Evolutionary conservation across 1,140 invertebrate genomes (phyloP), one percentile per base, ranked within the genome.

Genomic region (Arion vulgaris): DNA sequence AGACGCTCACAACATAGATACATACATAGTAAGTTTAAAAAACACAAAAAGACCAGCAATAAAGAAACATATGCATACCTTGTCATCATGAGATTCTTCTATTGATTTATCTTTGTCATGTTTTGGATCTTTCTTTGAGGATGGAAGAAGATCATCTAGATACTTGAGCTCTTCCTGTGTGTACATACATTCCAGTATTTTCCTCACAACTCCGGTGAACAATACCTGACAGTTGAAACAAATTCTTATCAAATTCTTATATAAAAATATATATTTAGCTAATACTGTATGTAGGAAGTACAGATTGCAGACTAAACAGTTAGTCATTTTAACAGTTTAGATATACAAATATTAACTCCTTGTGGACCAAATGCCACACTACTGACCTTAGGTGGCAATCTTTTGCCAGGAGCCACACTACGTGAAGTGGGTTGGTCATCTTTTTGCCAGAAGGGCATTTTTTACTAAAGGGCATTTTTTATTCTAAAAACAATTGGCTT

Each of bases 121-220:
- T 15, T 86, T 83, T 34, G 84, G 84, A 72, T 86, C 86, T 28
- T 86, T 81, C 45, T 80, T 80, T 23, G 76, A 79, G 19, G 85
- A 97, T 23, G 98, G 98, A 95, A 99, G 97, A 13, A 98, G 95
- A 88, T 99, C 97, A 91, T 99, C 98, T 74, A 99, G 92, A 86
- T 98, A 98, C 91, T 98, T 98, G 83, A 99, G 91, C 91, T 99
- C 98, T 68, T 96, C 93, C 86, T 96, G 95, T 0, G 97, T 97
- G 90, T 99, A 99, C 41, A 98, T 91, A 73, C 96, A 95, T 90
- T 99, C 98, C 87, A 99, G 91, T 4, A 95, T 94, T 93, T 99
- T 99, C 45, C 98, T 94, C 80, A 99, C 96, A 0, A 96, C 97
- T 88, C 99, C 98, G 96, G 99, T 99, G 23, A 99, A 97, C 19